Evolutionary conservation across 2,113 vertebrate species (phyloP).

Genomic region (Cynopterus brachyotis): DNA sequence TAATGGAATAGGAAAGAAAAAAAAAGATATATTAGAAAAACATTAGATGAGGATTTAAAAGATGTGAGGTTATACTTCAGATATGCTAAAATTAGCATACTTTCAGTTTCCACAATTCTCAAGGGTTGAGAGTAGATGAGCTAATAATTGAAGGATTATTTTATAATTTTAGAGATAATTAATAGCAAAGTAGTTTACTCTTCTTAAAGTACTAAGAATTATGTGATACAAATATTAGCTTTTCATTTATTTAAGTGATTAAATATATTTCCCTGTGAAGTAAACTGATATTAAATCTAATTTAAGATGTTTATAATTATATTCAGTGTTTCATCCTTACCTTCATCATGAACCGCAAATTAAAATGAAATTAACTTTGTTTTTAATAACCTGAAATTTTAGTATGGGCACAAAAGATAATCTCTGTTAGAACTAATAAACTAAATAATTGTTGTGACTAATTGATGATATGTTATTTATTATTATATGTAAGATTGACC

Average conservation of each 20-base stretch:
- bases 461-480: background rate
- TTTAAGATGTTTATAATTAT: conserved; percentile 40
- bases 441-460: background rate
- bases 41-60: conserved; percentile 14
- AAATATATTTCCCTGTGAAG: conserved; percentile 54
- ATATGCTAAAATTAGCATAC: conserved; percentile 2
- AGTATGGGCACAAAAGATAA: background rate
- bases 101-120: conserved; percentile 48
- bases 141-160: conserved; percentile 61
- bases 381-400: conserved; percentile 27
- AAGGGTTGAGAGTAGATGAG: background rate
- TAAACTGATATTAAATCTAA: conserved; percentile 40
- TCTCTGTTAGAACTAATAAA: background rate
- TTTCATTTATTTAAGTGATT: conserved; percentile 64
- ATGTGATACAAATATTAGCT: conserved; percentile 65
- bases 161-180: conserved; percentile 64
- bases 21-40: background rate
- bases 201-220: conserved; percentile 52
- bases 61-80: conserved; percentile 11
- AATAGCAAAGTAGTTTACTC: conserved; percentile 58
- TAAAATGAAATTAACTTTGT: background rate
- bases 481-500: background rate
- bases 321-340: background rate
- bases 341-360: background rate
- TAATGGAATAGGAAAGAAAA: background rate